These are phyloP conservation scores for Torymus tubicola DNA, from an alignment of 2,888 invertebrate species.

Conservation along the genomic window DNA sequence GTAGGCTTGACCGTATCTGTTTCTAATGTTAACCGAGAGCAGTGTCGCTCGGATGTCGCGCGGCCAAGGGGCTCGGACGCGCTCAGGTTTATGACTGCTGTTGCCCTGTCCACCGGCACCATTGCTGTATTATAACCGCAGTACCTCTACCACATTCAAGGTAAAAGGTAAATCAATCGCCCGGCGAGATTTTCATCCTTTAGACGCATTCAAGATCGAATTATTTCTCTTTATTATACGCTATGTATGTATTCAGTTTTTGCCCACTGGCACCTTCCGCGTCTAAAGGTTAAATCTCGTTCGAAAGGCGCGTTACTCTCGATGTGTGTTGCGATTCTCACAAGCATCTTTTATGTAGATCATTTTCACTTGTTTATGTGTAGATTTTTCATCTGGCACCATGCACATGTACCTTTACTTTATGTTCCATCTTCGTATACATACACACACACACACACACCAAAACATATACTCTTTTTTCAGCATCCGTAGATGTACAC, in stretches of 20 bases:
- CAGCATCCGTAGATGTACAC: no score
- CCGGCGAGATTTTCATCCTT: slow-evolving; percentile 61
- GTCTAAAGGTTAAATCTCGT: slow-evolving; percentile 44
- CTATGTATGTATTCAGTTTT: neutral
- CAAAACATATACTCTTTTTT: no score
- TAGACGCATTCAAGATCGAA: slow-evolving; percentile 61
- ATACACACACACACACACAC: no score
- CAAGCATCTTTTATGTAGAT: slow-evolving; percentile 9
- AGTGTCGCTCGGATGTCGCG: slow-evolving; percentile 71
- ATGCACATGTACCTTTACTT: neutral
- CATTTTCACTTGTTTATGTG: slow-evolving; percentile 8
- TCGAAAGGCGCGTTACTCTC: slow-evolving; percentile 49
- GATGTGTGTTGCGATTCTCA: slow-evolving; percentile 58
- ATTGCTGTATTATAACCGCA: slow-evolving; percentile 72
- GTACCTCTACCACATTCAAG: slow-evolving; percentile 72
- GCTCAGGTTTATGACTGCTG: slow-evolving; percentile 73
- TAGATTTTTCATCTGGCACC: slow-evolving; percentile 13
- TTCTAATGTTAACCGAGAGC: slow-evolving; percentile 72
- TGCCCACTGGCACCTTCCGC: neutral
- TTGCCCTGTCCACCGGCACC: slow-evolving; percentile 74
- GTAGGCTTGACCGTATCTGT: slow-evolving; percentile 66
- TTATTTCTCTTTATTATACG: slow-evolving; percentile 19
- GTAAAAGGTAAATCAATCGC: slow-evolving; percentile 67
- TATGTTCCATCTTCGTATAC: neutral
- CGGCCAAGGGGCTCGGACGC: slow-evolving; percentile 72